These are phyloP conservation scores for Phenganax marumi DNA, from an alignment of 92 coral and sea anemone genomes.

Conservation along the genomic window DNA sequence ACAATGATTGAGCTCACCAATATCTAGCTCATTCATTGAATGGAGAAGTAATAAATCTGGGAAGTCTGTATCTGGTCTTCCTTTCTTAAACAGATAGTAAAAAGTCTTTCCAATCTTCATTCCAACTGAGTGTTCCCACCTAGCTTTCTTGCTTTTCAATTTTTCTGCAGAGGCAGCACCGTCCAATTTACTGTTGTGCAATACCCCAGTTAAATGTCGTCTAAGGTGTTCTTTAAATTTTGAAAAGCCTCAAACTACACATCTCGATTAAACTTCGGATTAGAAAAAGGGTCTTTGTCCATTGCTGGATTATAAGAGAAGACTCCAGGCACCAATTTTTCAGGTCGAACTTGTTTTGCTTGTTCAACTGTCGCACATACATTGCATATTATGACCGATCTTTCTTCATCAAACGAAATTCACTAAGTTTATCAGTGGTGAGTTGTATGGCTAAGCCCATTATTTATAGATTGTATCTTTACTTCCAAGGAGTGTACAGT, in stretches of 20 bases:
- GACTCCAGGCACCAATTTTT: slow-evolving; percentile 10
- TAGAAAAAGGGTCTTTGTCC: slow-evolving; percentile 25
- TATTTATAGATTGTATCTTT: slow-evolving; percentile 39
- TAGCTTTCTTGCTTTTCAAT: background rate
- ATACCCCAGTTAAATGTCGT: too few relatives aligned
- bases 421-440: slow-evolving; percentile 40
- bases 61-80: slow-evolving; percentile 35
- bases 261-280: slow-evolving; percentile 14
- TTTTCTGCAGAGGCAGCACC: slow-evolving; percentile 18
- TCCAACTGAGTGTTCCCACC: slow-evolving; percentile 7
- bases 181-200: too few relatives aligned
- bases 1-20: slow-evolving; percentile 12
- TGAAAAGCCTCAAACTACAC: background rate
- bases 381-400: slow-evolving; percentile 22
- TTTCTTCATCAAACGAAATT: slow-evolving; percentile 20
- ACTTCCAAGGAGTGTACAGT: slow-evolving; percentile 46
- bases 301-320: slow-evolving; percentile 12
- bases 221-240: slow-evolving; percentile 10
- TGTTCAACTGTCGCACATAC: slow-evolving; percentile 21
- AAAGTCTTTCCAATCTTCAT: slow-evolving; percentile 23
- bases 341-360: slow-evolving; percentile 19
- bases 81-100: slow-evolving; percentile 28
- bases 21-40: slow-evolving; percentile 11
- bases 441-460: slow-evolving; percentile 68
- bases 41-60: slow-evolving; percentile 17